Percentiles rank a stretch among this genome's conserved stretches.
Evolutionary conservation across 64 coral and sea anemone genomes (phyloP).

Genomic region (Pocillopora verrucosa): DNA sequence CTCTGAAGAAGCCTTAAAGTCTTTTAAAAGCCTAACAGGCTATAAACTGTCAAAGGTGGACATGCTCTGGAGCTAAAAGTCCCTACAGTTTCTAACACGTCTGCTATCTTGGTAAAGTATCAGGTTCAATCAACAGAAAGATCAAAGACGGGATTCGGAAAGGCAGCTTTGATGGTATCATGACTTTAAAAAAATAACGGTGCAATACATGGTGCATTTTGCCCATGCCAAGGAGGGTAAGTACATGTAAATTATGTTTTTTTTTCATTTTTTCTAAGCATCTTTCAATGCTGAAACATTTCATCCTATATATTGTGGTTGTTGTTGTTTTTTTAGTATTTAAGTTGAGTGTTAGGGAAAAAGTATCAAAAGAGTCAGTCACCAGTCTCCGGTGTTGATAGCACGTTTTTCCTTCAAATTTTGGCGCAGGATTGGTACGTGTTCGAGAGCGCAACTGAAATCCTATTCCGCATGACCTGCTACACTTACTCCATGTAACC

Average conservation of each 20-base stretch:
- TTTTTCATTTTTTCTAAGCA: not conserved
- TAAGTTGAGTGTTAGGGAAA: not conserved
- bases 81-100: constrained; percentile 25
- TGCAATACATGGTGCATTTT: constrained; percentile 45
- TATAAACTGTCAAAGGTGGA: constrained; percentile 52
- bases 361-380: not conserved
- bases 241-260: no score
- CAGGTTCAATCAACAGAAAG: constrained; percentile 40
- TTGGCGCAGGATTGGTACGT: constrained; percentile 1
- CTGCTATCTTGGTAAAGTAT: constrained; percentile 6
- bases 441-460: not conserved
- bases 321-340: not conserved
- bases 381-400: not conserved
- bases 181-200: constrained; percentile 30
- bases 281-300: not conserved
- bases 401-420: not conserved
- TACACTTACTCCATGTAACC: not conserved
- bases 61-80: constrained; percentile 49
- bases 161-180: constrained; percentile 40
- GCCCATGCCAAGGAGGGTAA: constrained; percentile 61
- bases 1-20: constrained; percentile 36
- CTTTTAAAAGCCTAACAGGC: constrained; percentile 51
- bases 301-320: not conserved
- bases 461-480: not conserved
- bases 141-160: constrained; percentile 38